Conservation (phyloP, 2,888 invertebrate genomes). For the Abrostola triplasia region DNA sequence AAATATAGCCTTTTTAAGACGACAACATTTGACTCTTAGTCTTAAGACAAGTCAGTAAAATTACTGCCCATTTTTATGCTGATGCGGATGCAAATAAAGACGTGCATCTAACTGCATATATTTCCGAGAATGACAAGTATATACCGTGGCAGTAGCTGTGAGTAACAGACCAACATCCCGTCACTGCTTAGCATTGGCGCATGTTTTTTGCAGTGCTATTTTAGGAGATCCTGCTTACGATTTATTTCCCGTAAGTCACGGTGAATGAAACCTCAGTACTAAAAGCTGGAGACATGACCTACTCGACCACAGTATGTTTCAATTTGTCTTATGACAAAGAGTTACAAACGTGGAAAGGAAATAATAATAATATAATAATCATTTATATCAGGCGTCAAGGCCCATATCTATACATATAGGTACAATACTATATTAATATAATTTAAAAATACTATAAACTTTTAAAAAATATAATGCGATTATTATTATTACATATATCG, state of each 20-base stretch:
- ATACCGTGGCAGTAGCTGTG: constrained; percentile 21
- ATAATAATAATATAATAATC: too few relatives aligned
- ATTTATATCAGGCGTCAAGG: too few relatives aligned
- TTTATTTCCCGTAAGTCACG: constrained; percentile 47
- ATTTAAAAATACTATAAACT: too few relatives aligned
- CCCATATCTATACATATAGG: too few relatives aligned
- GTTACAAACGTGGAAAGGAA: background rate
- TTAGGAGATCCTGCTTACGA: constrained; percentile 52
- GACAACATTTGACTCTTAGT: too few relatives aligned
- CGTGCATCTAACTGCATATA: constrained; percentile 21
- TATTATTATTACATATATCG: too few relatives aligned
- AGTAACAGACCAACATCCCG: constrained; percentile 54
- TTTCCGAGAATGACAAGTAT: constrained; percentile 33
- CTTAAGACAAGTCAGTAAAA: too few relatives aligned
- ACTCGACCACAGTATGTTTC: background rate
- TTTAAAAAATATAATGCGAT: too few relatives aligned
- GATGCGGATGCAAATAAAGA: constrained; percentile 14
- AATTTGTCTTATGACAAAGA: background rate
- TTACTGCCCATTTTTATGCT: too few relatives aligned
- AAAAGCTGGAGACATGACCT: background rate
- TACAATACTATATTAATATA: too few relatives aligned
- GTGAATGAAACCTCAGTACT: constrained; percentile 37
- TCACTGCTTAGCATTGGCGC: constrained; percentile 31
- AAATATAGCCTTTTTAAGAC: too few relatives aligned
- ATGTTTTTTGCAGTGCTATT: constrained; percentile 53